phyloP scores from a whole-genome alignment of 1,140 invertebrate genomes.

The Micrasema longulum region DNA sequence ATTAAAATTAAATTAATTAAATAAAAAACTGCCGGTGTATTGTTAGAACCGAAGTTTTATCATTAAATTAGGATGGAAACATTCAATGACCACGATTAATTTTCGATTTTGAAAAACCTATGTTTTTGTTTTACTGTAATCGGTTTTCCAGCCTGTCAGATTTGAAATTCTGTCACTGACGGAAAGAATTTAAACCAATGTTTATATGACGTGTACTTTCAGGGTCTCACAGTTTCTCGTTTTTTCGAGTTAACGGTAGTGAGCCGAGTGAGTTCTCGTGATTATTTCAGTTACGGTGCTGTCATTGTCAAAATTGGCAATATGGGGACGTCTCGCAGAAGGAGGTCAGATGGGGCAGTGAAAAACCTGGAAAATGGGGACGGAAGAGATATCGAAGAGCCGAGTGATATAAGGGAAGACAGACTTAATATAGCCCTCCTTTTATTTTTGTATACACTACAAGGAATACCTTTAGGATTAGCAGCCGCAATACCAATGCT shows the following conservation, averaged over 20 bases:
- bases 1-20: too few species aligned
- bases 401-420: slow-evolving; percentile 77
- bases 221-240: not conserved
- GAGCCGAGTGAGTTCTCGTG: not conserved
- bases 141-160: too few species aligned
- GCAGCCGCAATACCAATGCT: slow-evolving; percentile 95
- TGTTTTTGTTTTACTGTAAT: too few species aligned
- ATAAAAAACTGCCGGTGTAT: too few species aligned
- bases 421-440: slow-evolving; percentile 85
- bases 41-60: too few species aligned
- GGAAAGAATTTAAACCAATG: slow-evolving; percentile 19
- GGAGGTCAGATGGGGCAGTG: slow-evolving; percentile 31
- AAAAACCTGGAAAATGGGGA: slow-evolving; percentile 62
- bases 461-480: slow-evolving; percentile 96
- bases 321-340: slow-evolving; percentile 44
- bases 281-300: slow-evolving; percentile 1
- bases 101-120: too few species aligned
- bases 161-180: too few species aligned
- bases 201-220: slow-evolving; percentile 51
- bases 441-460: slow-evolving; percentile 92
- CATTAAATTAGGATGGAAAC: too few species aligned
- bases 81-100: too few species aligned
- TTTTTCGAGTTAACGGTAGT: not conserved
- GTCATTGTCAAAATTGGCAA: slow-evolving; percentile 45
- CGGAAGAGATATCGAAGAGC: slow-evolving; percentile 55